phyloP scores from a whole-genome alignment of 2,113 vertebrate genomes.

The Podilymbus podiceps region DNA sequence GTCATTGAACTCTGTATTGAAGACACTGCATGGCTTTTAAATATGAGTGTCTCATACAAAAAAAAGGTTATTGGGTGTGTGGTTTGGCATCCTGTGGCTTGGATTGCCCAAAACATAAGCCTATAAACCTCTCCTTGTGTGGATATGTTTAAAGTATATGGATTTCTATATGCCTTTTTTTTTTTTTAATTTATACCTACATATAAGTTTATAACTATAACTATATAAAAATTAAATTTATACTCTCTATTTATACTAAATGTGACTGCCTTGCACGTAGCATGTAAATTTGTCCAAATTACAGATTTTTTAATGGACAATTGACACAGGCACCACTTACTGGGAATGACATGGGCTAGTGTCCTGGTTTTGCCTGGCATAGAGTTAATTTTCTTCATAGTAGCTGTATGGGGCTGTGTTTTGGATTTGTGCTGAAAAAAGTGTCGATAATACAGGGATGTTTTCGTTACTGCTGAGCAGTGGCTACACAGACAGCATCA shows the following conservation, averaged over 20 bases:
- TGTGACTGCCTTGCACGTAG: neutral
- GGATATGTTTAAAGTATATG: neutral
- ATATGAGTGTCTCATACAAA: neutral
- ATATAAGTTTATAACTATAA: neutral
- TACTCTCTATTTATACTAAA: neutral
- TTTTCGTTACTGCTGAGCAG: no score
- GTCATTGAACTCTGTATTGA: neutral
- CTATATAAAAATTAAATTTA: neutral
- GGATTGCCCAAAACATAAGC: neutral
- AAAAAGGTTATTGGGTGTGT: rapidly evolving
- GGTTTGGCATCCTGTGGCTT: neutral
- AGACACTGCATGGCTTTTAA: neutral
- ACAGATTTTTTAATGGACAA: neutral
- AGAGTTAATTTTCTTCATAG: no score
- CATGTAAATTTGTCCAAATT: neutral
- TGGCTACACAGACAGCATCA: no score
- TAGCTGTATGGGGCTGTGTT: no score
- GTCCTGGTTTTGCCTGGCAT: no score
- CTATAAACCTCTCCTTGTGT: neutral
- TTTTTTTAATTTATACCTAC: neutral
- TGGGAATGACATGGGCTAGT: neutral
- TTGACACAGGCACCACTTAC: neutral
- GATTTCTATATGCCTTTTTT: neutral
- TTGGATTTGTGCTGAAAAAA: no score
- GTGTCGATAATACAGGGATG: no score